Percentiles rank a stretch among this genome's conserved stretches.
phyloP scores from a whole-genome alignment of 2,113 vertebrate species.

The Rhynchomys soricoides region DNA sequence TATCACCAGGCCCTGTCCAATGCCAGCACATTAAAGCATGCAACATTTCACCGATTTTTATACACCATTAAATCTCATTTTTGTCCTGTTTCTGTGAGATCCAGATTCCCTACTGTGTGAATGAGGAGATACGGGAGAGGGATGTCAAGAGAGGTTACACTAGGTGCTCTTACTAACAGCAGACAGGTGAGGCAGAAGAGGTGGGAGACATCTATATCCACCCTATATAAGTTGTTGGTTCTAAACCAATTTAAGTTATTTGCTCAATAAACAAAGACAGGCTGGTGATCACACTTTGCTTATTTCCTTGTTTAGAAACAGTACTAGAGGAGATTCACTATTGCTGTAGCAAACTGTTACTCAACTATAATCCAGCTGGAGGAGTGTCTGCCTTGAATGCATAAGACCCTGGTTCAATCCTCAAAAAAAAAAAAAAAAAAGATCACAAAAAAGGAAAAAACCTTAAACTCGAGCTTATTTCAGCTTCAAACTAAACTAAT shows the following conservation, averaged over 20 bases:
- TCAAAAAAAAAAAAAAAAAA: neutral
- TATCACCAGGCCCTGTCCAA: neutral
- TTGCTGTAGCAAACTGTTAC: neutral
- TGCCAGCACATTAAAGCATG: neutral
- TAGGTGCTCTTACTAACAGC: neutral
- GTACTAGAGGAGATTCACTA: neutral
- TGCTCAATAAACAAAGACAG: slow-evolving; percentile 23
- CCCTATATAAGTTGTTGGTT: neutral
- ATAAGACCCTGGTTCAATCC: neutral
- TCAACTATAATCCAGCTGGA: neutral
- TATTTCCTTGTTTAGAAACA: slow-evolving; percentile 41
- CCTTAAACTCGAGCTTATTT: slow-evolving; percentile 45
- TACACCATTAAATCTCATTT: slow-evolving; percentile 39
- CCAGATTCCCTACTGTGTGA: neutral
- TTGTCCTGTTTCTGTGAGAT: slow-evolving; percentile 15
- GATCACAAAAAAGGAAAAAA: too few species aligned
- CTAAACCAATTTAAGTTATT: slow-evolving; percentile 34
- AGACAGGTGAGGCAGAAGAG: neutral
- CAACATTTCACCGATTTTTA: slow-evolving; percentile 44
- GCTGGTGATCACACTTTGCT: neutral
- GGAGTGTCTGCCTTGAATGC: neutral
- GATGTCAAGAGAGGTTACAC: neutral
- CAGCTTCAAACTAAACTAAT: slow-evolving; percentile 9
- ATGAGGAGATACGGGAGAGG: neutral
- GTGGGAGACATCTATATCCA: neutral